phyloP scores from a whole-genome alignment of 2,888 invertebrate species.

The Caenorhabditis plicata region DNA sequence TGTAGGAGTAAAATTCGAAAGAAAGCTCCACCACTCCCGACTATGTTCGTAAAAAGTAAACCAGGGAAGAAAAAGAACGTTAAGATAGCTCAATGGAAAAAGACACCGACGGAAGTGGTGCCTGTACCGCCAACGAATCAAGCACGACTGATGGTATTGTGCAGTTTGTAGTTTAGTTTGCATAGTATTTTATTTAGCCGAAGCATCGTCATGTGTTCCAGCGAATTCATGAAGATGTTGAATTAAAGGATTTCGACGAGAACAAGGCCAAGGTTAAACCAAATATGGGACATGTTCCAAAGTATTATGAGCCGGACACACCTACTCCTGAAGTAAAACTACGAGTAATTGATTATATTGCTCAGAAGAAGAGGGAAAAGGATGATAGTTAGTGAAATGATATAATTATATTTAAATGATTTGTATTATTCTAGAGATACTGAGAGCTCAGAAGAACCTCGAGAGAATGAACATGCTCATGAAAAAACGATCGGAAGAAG shows the following conservation, averaged over 20 bases:
- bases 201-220: background rate
- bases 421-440: background rate
- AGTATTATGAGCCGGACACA: background rate
- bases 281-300: background rate
- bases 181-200: too few relatives aligned
- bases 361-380: background rate
- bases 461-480: background rate
- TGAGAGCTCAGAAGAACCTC: background rate
- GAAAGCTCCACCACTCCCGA: too few relatives aligned
- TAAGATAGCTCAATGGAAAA: too few relatives aligned
- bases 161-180: too few relatives aligned
- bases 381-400: background rate
- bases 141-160: too few relatives aligned
- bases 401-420: background rate
- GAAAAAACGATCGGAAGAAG: background rate
- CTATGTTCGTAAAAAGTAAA: too few relatives aligned
- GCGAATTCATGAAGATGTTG: background rate
- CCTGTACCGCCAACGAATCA: too few relatives aligned
- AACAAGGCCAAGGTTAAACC: background rate
- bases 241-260: background rate
- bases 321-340: background rate
- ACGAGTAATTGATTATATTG: background rate
- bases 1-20: too few relatives aligned
- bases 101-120: too few relatives aligned
- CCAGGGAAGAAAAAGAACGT: too few relatives aligned